Evolutionary conservation across 2,888 invertebrate species (phyloP).

Genomic region (Polyommatus iphigenia): DNA sequence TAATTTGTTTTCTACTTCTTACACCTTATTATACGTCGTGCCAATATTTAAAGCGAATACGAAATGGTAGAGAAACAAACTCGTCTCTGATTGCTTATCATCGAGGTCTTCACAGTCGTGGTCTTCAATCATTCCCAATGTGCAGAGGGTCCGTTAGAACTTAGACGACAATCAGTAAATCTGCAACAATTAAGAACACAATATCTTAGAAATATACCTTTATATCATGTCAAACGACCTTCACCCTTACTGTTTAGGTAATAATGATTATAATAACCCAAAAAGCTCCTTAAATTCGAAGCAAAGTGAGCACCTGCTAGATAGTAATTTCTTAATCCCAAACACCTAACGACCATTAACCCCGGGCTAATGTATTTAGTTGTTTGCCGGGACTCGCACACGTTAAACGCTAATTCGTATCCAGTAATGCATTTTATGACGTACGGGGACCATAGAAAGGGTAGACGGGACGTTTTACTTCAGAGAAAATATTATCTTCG

Average conservation of each 20-base stretch:
- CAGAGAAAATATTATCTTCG: too few relatives aligned
- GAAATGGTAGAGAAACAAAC: too few relatives aligned
- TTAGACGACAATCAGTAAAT: neutral
- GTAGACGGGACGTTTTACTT: slow-evolving; percentile 43
- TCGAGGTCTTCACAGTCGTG: too few relatives aligned
- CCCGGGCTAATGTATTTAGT: slow-evolving; percentile 53
- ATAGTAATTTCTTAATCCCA: slow-evolving; percentile 31
- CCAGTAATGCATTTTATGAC: slow-evolving; percentile 64
- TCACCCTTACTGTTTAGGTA: neutral
- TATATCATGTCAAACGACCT: neutral
- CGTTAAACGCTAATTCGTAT: slow-evolving; percentile 61
- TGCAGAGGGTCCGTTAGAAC: too few relatives aligned
- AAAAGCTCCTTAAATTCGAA: neutral
- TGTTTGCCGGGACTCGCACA: slow-evolving; percentile 53
- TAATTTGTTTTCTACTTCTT: too few relatives aligned
- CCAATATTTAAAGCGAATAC: too few relatives aligned
- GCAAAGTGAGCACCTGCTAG: neutral
- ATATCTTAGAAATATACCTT: neutral
- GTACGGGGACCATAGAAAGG: slow-evolving; percentile 41
- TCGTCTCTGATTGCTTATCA: too few relatives aligned
- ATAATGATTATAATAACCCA: neutral
- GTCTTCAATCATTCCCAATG: too few relatives aligned
- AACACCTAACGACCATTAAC: slow-evolving; percentile 40
- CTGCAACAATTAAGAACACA: neutral
- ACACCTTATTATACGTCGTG: too few relatives aligned